Evolutionary conservation across 2,797 vertebrate species (phyloP).

Genomic region (Heliangelus exortis): DNA sequence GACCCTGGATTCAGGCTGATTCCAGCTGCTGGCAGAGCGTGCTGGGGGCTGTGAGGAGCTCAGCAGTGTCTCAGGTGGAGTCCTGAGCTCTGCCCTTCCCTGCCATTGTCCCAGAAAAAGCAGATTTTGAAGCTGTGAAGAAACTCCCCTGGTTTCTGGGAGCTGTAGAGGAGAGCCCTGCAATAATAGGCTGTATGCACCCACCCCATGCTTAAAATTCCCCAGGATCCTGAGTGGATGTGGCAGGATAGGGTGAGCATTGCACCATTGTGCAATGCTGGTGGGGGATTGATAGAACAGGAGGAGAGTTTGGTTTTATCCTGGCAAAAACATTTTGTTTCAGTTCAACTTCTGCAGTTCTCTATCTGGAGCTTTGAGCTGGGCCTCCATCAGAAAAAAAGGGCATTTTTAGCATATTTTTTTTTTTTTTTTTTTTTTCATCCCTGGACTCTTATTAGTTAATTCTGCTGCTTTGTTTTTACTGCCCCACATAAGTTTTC

Average conservation of each 20-base stretch:
- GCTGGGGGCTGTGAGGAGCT: background rate
- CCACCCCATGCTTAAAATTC: accelerated
- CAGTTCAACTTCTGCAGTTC: background rate
- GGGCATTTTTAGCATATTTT: background rate
- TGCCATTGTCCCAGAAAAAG: background rate
- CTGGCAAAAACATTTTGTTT: background rate
- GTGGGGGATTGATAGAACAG: background rate
- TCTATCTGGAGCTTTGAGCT: background rate
- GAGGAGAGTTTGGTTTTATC: background rate
- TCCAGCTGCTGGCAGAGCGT: background rate
- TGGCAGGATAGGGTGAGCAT: background rate
- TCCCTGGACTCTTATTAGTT: background rate
- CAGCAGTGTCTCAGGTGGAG: background rate
- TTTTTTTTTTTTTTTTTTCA: background rate
- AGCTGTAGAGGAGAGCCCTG: background rate
- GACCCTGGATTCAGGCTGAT: background rate
- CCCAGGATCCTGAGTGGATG: background rate
- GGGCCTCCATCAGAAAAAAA: background rate
- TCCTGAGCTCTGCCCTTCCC: background rate
- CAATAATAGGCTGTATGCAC: background rate
- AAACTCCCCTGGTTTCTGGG: background rate
- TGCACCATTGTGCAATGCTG: background rate
- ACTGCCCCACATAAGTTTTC: background rate
- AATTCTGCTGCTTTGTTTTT: background rate
- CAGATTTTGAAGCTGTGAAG: background rate